These are phyloP conservation scores for Cataglyphis albicans DNA, from an alignment of 2,888 invertebrate species.

Conservation along the genomic window DNA sequence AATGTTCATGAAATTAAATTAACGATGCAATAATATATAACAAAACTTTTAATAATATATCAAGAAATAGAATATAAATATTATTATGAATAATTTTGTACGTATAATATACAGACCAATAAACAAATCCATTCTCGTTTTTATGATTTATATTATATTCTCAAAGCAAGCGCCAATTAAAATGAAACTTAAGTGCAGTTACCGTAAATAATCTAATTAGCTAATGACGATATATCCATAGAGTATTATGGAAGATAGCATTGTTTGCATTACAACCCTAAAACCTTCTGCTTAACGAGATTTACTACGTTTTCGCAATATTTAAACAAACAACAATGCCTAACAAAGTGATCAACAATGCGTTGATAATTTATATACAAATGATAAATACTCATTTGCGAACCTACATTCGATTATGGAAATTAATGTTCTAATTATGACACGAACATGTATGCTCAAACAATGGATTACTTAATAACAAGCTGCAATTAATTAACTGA, in stretches of 20 bases:
- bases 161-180: conserved; percentile 1
- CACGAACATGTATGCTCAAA: neutral
- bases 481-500: neutral
- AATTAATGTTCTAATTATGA: conserved; percentile 30
- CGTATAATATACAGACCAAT: neutral
- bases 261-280: neutral
- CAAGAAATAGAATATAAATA: neutral
- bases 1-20: neutral
- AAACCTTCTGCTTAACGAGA: conserved; percentile 18
- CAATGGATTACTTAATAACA: conserved; percentile 17
- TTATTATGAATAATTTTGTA: neutral
- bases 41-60: neutral
- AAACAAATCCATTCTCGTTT: neutral
- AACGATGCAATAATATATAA: neutral
- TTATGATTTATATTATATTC: neutral
- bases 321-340: conserved; percentile 14
- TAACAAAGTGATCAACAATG: neutral
- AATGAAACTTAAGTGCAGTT: neutral
- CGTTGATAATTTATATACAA: conserved; percentile 22
- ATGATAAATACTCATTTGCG: conserved; percentile 31
- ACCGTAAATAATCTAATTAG: conserved; percentile 27
- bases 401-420: neutral
- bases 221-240: conserved; percentile 18
- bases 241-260: conserved; percentile 11
- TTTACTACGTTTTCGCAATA: neutral